Evolutionary conservation across 1,140 invertebrate genomes (phyloP), one percentile per base, ranked within the genome.

Genomic region (Andrena cerasifolii): DNA sequence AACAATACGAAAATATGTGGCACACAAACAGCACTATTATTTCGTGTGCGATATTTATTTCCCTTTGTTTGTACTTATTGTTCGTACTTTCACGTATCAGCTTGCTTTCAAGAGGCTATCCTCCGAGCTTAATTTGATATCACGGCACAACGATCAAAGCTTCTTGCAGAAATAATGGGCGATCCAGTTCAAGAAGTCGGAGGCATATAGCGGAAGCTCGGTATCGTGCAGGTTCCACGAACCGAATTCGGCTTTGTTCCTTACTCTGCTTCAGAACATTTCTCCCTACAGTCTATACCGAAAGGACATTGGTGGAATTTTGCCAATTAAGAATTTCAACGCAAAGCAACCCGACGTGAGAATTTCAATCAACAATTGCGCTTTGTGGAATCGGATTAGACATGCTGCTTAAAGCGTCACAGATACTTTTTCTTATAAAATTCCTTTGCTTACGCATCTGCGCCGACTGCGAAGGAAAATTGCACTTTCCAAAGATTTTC

Each of bases 91-190:
- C n/a, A n/a, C n/a, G n/a, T n/a, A n/a, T n/a, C n/a, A n/a, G n/a
- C 26, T 14, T 40, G 51, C 54, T 33, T n/a, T 75, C n/a, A 40
- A 58, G 43, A 47, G 40, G 18, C 36, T 63, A 21, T 56, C 14
- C 62, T 68, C 83, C 83, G 51, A 83, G 65, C 51, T 73, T 80
- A 72, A 76, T 80, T 83, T 56, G 56, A 83, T 83, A 80, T 77
- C 61, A 84, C 78, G 67, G 63, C 31, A 58, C 65, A 47, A 45
- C 51, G 83, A 84, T 84, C 81, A 84, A 84, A 84, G 81, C 62
- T 7, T 43, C 36, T 36, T 12, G 53, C 43, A 51, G 33, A 65
- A 67, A 65, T 47, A 83, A 80, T 73, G 62, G 63, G 21, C 78
- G 45, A 83, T 80, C 72, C n/a, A n/a, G 78, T 80, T 84, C 56